Conservation (phyloP, 2,888 invertebrate species). For the Galeruca laticollis region DNA sequence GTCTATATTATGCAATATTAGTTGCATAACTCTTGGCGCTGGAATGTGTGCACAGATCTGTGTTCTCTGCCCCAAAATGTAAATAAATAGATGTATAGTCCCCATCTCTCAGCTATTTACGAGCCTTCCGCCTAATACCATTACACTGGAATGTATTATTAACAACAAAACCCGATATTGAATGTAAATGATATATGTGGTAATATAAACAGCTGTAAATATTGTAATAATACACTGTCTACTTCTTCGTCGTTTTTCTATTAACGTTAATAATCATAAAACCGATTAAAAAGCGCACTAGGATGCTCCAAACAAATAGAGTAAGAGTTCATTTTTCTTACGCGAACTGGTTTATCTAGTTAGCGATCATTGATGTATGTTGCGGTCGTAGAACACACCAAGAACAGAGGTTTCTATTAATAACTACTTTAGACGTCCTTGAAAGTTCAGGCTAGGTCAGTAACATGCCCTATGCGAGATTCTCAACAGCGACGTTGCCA, state of each 20-base stretch:
- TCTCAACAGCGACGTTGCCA: conserved; percentile 11
- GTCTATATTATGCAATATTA: too few species aligned
- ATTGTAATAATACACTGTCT: background rate
- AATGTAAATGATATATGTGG: background rate
- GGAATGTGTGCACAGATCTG: too few species aligned
- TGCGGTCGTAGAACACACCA: conserved; percentile 36
- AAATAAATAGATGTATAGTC: too few species aligned
- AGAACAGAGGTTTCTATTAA: conserved; percentile 49
- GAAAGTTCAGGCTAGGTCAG: conserved; percentile 62
- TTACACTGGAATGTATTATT: background rate
- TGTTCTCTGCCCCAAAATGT: too few species aligned
- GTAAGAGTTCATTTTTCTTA: conserved; percentile 23
- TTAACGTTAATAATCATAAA: background rate
- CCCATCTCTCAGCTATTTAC: too few species aligned
- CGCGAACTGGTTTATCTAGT: conserved; percentile 49
- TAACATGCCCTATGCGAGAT: conserved; percentile 47
- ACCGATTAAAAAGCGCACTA: background rate
- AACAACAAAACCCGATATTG: background rate
- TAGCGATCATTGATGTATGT: conserved; percentile 53
- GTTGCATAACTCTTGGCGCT: too few species aligned
- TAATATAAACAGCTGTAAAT: background rate
- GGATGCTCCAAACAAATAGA: conserved; percentile 16
- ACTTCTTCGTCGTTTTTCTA: background rate
- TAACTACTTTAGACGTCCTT: conserved; percentile 57
- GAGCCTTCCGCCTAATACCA: too few species aligned